phyloP scores from a whole-genome alignment of 2,113 vertebrate genomes.

The Oreochromis spilurus region DNA sequence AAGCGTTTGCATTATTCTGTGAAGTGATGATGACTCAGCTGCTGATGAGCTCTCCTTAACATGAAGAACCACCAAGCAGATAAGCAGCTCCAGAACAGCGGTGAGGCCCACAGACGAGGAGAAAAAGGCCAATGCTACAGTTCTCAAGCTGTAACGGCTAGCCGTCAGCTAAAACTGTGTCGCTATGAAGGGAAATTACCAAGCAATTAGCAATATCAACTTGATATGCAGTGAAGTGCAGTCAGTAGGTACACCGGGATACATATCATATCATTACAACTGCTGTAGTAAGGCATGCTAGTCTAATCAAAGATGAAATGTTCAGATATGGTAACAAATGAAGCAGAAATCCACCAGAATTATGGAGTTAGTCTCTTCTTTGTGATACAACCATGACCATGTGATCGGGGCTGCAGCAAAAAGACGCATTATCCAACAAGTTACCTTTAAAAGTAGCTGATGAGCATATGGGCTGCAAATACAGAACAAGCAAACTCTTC shows the following conservation, averaged over 20 bases:
- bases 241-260: fast-evolving
- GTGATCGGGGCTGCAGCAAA: neutral
- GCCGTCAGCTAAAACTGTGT: neutral
- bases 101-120: neutral
- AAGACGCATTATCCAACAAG: neutral
- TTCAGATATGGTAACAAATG: neutral
- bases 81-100: neutral
- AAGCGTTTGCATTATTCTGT: neutral
- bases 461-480: neutral
- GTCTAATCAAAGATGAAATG: neutral
- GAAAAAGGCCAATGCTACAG: neutral
- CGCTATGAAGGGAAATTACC: neutral
- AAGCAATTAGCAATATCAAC: neutral
- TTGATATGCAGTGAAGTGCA: neutral
- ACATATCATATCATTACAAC: neutral
- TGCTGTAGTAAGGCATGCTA: neutral
- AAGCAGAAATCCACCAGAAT: neutral
- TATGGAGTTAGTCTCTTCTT: neutral
- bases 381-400: neutral
- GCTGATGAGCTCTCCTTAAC: neutral
- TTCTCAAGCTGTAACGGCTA: neutral
- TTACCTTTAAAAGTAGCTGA: neutral
- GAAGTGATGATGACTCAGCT: neutral
- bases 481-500: neutral
- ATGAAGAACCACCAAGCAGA: neutral